phyloP scores from a whole-genome alignment of 1,140 invertebrate species.

The Tetramorium parvispinum region DNA sequence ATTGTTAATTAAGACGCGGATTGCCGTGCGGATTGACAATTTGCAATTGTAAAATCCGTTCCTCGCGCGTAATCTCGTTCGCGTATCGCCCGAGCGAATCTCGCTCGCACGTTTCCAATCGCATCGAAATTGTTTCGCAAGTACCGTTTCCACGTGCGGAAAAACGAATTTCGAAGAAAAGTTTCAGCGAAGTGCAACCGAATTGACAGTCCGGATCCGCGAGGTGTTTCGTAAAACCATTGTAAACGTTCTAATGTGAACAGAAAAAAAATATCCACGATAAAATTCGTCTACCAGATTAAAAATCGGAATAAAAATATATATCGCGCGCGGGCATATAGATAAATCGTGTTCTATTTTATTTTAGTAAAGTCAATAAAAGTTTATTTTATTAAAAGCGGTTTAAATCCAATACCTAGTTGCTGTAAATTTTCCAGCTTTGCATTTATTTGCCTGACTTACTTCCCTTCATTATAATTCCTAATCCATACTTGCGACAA shows the following conservation, averaged over 20 bases:
- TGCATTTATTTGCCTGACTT: not conserved
- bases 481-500: not conserved
- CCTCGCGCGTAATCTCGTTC: constrained; percentile 67
- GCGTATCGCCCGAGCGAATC: constrained; percentile 68
- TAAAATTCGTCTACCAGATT: not conserved
- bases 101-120: constrained; percentile 65
- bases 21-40: constrained; percentile 79
- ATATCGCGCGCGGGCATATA: not conserved
- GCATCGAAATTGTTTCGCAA: constrained; percentile 67
- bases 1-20: constrained; percentile 75
- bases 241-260: not conserved
- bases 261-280: not conserved
- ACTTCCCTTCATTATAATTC: no score
- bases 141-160: constrained; percentile 4
- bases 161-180: constrained; percentile 58
- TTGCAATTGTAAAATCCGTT: constrained; percentile 74
- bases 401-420: not conserved
- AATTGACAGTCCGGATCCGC: not conserved
- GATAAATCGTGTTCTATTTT: not conserved
- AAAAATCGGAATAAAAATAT: constrained; percentile 19
- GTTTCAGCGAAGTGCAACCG: constrained; percentile 5
- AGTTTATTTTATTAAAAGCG: not conserved
- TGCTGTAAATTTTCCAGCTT: not conserved
- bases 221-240: constrained; percentile 24
- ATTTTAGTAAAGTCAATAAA: not conserved